Evolutionary conservation across 1,140 invertebrate species (phyloP), one percentile per base, ranked within the genome.

Genomic region (Aphelenchoides fujianensis): DNA sequence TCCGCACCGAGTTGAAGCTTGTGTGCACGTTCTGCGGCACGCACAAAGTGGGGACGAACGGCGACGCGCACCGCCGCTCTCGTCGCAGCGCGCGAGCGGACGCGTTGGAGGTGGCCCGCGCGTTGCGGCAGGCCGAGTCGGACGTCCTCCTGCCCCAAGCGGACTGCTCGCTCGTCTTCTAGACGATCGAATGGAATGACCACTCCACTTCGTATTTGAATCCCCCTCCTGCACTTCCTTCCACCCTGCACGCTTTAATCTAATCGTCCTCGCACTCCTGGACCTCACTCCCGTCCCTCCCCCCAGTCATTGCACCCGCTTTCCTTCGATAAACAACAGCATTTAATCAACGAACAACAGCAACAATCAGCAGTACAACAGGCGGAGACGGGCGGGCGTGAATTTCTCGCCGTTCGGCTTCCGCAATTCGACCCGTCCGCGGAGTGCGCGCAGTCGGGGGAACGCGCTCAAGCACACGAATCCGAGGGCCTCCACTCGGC

Each of bases 21-120:
- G 77, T 84, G 31, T 84, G 77, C 62, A 69, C 48, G 54, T 84
- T 77, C 35, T 77, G 75, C 54, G 74, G 74, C 9, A 61, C 71
- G 28, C 59, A 62, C 41, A 77, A 79, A 64, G 67, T 69, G 3
- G 74, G 74, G n/a, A 72, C 16, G n/a, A n/a, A 12, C 12, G 62
- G 31, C 19, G 62, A 66, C 30, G 5, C 7, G 7, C 62, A 59
- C 23, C 67, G 37, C 31, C 68, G 57, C 64, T 68, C 67, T 19
- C 61, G 61, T 16, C 23, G 67, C 16, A 70, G 23, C 27, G 67
- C 67, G n/a, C n/a, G 30, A 27, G 67, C 30, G 19, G 67, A 69
- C n/a, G 67, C 67, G 19, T n/a, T 69, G 12, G 66, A 69, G 27
- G 16, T 69, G 12, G 12, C 12, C 7, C 31, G 63, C n/a, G 23